Base-by-base conservation (phyloP, 2,797 vertebrate genomes). In the Aotus griseimembra region DNA sequence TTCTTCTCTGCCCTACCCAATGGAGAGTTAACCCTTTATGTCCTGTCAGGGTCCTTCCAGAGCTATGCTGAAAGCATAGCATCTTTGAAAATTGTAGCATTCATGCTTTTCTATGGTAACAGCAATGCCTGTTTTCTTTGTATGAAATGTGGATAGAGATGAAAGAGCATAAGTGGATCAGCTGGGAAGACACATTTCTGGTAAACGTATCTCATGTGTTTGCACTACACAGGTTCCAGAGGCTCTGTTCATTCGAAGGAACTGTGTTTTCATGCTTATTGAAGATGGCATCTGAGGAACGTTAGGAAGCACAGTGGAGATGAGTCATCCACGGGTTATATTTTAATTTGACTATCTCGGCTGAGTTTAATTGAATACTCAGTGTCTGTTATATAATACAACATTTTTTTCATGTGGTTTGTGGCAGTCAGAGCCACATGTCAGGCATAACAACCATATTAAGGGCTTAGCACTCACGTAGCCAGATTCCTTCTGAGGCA, bases 361-460 rank as follows among this genome's bases (percentile, higher is more conserved):
- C 5, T 79, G 80, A 46, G 52, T 83, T 75, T 30, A 20, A 44
- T 55, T 82, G 61, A 30, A 30, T 57, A 20, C 11, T 58, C 41
- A 30, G 3, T 10, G 30, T 57, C 48, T 64, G 17, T n/a, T 48
- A 4, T 5, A 7, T n/a, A 41, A 30, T 19, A 19, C 30, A 46
- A 88, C 39, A 50, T 44, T 1, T 5, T 94, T 73, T 33, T 55
- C 44, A 0, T 12, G 48, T 73, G 64, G 14, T 67, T 52, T 19
- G 39, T 90, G 41, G 36, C 52, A 36, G 7, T 46, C 28, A 12
- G 11, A 6, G 17, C 12, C 39, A 14, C 41, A 9, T 0, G 0
- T n/a, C 22, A 46, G 24, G 50, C 7, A 44, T 67, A 22, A 55
- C 2, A 48, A 6, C 30, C n/a, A 3, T 17, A 12, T 50, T 33